phyloP scores from a whole-genome alignment of 2,797 vertebrate species.

The Enteromius unitaeniatus region DNA sequence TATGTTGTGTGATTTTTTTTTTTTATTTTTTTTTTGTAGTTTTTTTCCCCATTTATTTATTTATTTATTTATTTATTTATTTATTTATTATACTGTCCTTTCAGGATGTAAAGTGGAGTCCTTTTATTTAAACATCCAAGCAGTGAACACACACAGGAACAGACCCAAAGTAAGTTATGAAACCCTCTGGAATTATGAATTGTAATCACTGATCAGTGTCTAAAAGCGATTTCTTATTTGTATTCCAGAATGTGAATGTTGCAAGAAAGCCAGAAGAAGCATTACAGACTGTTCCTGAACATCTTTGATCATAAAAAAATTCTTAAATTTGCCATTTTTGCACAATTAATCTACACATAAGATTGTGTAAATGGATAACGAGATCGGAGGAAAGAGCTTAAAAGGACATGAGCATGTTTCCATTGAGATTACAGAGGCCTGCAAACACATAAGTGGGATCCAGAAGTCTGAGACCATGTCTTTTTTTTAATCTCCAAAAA shows the following conservation, averaged over 20 bases:
- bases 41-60: too few relatives aligned
- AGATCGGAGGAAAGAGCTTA: neutral
- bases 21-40: too few relatives aligned
- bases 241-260: constrained; percentile 78
- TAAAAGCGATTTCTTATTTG: constrained; percentile 8
- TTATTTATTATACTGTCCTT: constrained; percentile 4
- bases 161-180: constrained; percentile 72
- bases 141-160: constrained; percentile 82
- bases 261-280: constrained; percentile 80
- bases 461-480: neutral
- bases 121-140: constrained; percentile 79
- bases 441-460: neutral
- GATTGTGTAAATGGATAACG: neutral
- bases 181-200: neutral
- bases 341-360: neutral
- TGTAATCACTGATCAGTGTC: neutral
- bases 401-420: neutral
- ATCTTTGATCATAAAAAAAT: constrained; percentile 64
- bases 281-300: constrained; percentile 78
- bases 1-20: neutral
- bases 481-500: neutral
- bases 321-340: neutral
- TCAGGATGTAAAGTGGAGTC: constrained; percentile 79
- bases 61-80: too few relatives aligned
- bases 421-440: neutral